A percentile compares a stretch with the other conserved stretches of the same genome.
These are phyloP conservation scores for Leptothorax acervorum DNA, from an alignment of 2,888 invertebrate species.

Conservation along the genomic window DNA sequence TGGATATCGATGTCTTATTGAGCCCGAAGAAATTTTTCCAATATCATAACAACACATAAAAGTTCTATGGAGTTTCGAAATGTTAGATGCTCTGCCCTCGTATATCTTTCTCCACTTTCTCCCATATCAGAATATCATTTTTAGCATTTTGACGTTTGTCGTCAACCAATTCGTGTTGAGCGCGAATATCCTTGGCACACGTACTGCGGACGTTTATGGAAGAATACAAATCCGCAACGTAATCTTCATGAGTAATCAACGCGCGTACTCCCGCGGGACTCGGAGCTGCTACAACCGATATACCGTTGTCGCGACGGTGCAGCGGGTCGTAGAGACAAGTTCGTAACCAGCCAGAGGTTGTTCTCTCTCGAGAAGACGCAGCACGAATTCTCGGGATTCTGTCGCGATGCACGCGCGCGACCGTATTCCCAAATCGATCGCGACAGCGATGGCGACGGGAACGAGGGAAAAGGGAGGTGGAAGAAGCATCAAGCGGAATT, in stretches of 20 bases:
- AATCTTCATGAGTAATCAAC: constrained; percentile 44
- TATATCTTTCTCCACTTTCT: neutral
- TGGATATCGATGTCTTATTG: neutral
- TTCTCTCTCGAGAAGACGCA: constrained; percentile 41
- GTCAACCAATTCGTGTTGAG: neutral
- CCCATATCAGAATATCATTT: neutral
- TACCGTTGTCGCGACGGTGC: constrained; percentile 36
- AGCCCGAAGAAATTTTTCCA: neutral
- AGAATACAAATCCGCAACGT: constrained; percentile 22
- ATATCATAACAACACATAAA: neutral
- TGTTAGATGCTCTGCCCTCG: neutral
- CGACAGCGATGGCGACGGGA: constrained; percentile 31
- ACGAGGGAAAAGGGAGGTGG: constrained; percentile 30
- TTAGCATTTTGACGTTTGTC: neutral
- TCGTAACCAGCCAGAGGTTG: constrained; percentile 29
- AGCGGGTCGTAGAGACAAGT: constrained; percentile 44
- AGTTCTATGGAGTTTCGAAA: neutral
- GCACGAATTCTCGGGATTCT: constrained; percentile 35
- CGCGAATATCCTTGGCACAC: neutral
- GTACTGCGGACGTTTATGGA: neutral
- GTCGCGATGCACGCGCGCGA: constrained; percentile 41
- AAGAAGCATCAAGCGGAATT: constrained; percentile 42
- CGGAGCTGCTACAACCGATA: constrained; percentile 24
- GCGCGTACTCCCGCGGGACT: constrained; percentile 24
- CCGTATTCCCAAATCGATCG: constrained; percentile 56